Evolutionary conservation across 2,113 vertebrate genomes (phyloP).

Genomic region (Coryphaenoides rupestris): DNA sequence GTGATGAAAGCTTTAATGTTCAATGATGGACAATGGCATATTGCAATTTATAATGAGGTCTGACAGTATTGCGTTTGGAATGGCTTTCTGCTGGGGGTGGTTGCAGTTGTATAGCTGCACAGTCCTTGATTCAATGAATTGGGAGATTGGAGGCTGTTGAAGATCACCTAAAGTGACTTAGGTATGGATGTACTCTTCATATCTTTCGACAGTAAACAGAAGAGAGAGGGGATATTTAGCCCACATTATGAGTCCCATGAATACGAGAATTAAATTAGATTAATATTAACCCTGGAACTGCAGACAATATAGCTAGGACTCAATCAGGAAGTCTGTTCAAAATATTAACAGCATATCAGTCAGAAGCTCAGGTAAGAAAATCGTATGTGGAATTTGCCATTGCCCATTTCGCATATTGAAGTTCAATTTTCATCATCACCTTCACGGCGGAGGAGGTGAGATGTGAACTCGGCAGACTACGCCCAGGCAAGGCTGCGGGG

Average conservation of each 20-base stretch:
- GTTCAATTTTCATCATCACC: not conserved
- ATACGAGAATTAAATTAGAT: no score
- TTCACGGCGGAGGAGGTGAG: no score
- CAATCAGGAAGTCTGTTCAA: constrained; percentile 1
- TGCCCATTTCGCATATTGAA: not conserved
- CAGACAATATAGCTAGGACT: not conserved
- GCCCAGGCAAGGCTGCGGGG: no score
- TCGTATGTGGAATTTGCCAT: not conserved
- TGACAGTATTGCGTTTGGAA: constrained; percentile 25
- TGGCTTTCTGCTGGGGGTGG: constrained; percentile 23
- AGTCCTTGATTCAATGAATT: constrained; percentile 17
- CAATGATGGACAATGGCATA: constrained; percentile 23
- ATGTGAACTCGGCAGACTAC: no score
- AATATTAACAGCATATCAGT: not conserved
- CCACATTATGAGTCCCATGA: no score
- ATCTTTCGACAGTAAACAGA: constrained; percentile 19
- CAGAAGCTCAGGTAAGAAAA: not conserved
- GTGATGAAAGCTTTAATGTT: constrained; percentile 16
- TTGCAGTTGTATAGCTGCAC: constrained; percentile 9
- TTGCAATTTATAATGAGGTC: constrained; percentile 31
- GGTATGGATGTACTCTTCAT: constrained; percentile 25
- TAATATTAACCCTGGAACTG: no score
- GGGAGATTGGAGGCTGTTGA: constrained; percentile 20
- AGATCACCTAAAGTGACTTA: constrained; percentile 11
- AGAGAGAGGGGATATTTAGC: no score